Base-by-base conservation (phyloP, 2,888 invertebrate species). In the Malthinus seriepunctatus region DNA sequence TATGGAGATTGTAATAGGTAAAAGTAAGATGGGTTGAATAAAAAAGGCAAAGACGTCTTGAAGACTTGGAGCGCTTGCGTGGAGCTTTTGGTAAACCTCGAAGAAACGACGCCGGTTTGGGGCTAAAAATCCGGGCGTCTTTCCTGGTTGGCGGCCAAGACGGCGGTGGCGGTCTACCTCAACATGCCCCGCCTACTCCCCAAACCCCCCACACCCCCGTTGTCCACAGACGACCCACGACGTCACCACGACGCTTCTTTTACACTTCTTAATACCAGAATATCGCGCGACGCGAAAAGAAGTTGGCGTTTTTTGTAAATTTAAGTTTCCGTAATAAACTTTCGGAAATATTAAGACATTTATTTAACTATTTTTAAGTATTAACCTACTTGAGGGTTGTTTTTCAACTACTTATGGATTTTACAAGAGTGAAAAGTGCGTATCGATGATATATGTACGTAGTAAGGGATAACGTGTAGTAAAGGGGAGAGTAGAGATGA, bases 41-140 rank as follows among this genome's bases (percentile, higher is more conserved):
- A 74, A 74, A 73, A 73, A 76, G 73, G 71, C 67, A 75, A 74
- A 75, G 72, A 75, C 73, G 72, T 72, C 69, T 70, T 71, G 72
- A 71, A 73, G 74, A 74, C 69, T 71, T 71, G 70, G 71, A 74
- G 74, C 76, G 76, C 77, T 71, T 73, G 76, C 74, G 75, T 73
- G 70, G 69, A 70, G 68, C 69, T 73, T 73, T 73, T 75, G 79
- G 80, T 79, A 78, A 79, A 79, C 79, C 79, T 79, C 79, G 78
- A 79, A 78, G 79, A 78, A 79, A 79, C 78, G 78, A 78, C 77
- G 78, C 76, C 77, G 79, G 79, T 78, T 77, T 79, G 79, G 77
- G 80, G 79, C 77, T 77, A 79, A 79, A 79, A 79, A 79, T 79
- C 79, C 78, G 76, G 62, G 76, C 79, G 79, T 79, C 79, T 79